These are phyloP conservation scores for Morelia viridis DNA, from an alignment of 2,797 vertebrate species.

Conservation along the genomic window DNA sequence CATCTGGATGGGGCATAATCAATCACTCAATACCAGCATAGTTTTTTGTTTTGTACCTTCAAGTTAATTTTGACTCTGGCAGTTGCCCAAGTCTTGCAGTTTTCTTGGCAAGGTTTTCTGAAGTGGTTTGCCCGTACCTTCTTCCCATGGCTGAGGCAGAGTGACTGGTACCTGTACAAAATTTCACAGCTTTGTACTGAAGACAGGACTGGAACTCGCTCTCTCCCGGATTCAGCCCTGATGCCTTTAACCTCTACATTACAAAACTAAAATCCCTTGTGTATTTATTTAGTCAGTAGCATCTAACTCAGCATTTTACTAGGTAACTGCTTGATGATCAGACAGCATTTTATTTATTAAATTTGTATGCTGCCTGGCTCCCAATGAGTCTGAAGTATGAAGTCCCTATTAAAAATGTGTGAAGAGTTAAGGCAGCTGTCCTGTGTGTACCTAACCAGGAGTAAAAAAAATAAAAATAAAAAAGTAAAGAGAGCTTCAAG, in stretches of 20 bases:
- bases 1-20: neutral
- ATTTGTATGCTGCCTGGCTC: neutral
- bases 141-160: neutral
- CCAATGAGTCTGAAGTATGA: neutral
- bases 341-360: neutral
- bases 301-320: neutral
- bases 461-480: neutral
- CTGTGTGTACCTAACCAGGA: neutral
- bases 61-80: neutral
- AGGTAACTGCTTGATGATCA: neutral
- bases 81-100: neutral
- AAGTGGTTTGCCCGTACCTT: neutral
- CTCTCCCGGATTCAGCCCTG: neutral
- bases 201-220: neutral
- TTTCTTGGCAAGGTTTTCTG: neutral
- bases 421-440: neutral
- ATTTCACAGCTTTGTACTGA: neutral
- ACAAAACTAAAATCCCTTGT: neutral
- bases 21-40: neutral
- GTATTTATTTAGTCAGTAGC: neutral
- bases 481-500: neutral
- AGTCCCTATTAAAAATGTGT: neutral
- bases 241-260: neutral
- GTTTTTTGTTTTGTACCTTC: neutral
- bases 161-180: neutral